Percentiles rank a stretch among this genome's conserved stretches.
phyloP scores from a whole-genome alignment of 2,113 vertebrate species.

The Cebus imitator region DNA sequence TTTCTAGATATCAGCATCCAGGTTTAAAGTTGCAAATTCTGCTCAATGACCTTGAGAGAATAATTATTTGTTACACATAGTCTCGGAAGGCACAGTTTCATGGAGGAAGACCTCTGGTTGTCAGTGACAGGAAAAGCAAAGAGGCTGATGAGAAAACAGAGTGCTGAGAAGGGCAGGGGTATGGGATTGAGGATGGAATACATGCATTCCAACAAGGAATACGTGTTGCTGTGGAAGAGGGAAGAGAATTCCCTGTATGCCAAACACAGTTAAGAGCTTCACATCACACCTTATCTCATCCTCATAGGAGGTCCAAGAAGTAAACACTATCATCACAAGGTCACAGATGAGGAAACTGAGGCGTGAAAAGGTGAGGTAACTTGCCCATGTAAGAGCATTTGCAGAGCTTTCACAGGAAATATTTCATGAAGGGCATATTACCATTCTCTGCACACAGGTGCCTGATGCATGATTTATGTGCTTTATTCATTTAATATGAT shows the following conservation, averaged over 20 bases:
- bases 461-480: conserved; percentile 43
- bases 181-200: no score
- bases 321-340: background rate
- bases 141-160: background rate
- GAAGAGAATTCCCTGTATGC: background rate
- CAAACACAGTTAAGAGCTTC: background rate
- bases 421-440: background rate
- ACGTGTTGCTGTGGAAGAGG: background rate
- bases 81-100: background rate
- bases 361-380: background rate
- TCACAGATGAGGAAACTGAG: background rate
- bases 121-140: background rate
- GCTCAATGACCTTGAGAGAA: background rate
- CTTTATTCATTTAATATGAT: conserved; percentile 48
- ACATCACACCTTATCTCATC: background rate
- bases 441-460: background rate
- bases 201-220: background rate
- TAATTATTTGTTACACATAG: background rate
- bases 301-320: background rate
- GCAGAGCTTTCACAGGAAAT: background rate
- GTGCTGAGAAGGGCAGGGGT: background rate
- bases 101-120: background rate
- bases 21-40: background rate
- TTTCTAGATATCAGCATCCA: conserved; percentile 27
- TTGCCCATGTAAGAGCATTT: background rate